Evolutionary conservation across 1,140 invertebrate genomes (phyloP).

Genomic region (Drosophila asahinai): DNA sequence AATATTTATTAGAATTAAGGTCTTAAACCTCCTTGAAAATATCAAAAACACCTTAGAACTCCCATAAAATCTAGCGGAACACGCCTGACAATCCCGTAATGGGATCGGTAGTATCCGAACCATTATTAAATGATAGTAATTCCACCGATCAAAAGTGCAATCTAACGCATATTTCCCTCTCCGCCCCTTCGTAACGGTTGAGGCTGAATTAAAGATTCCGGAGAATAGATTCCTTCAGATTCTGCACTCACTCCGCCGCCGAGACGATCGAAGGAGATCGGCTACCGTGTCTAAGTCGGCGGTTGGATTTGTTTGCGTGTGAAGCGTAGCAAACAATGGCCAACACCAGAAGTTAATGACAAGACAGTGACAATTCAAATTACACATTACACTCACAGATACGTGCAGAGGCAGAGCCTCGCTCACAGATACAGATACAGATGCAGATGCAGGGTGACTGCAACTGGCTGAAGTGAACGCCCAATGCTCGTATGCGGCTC

Average conservation of each 20-base stretch:
- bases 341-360: slow-evolving; percentile 83
- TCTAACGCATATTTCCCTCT: slow-evolving; percentile 21
- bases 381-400: slow-evolving; percentile 49
- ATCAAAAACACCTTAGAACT: neutral
- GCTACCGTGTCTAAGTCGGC: slow-evolving; percentile 58
- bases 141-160: slow-evolving; percentile 39
- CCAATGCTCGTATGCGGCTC: slow-evolving; percentile 59
- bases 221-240: slow-evolving; percentile 15
- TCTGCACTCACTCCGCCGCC: neutral
- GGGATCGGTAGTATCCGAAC: slow-evolving; percentile 7
- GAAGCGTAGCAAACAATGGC: slow-evolving; percentile 80
- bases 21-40: too few relatives aligned
- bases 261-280: slow-evolving; percentile 27
- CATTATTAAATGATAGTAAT: slow-evolving; percentile 35
- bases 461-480: slow-evolving; percentile 75
- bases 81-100: slow-evolving; percentile 14
- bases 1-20: neutral
- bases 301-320: slow-evolving; percentile 72
- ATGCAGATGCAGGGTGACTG: slow-evolving; percentile 25
- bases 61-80: neutral
- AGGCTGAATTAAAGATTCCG: slow-evolving; percentile 33
- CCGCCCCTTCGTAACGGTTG: slow-evolving; percentile 23
- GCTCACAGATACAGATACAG: slow-evolving; percentile 9
- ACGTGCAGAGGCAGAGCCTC: slow-evolving; percentile 2
- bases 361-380: slow-evolving; percentile 84